These are phyloP conservation scores for Galerucella pusilla DNA, from an alignment of 2,888 invertebrate genomes.

Conservation along the genomic window DNA sequence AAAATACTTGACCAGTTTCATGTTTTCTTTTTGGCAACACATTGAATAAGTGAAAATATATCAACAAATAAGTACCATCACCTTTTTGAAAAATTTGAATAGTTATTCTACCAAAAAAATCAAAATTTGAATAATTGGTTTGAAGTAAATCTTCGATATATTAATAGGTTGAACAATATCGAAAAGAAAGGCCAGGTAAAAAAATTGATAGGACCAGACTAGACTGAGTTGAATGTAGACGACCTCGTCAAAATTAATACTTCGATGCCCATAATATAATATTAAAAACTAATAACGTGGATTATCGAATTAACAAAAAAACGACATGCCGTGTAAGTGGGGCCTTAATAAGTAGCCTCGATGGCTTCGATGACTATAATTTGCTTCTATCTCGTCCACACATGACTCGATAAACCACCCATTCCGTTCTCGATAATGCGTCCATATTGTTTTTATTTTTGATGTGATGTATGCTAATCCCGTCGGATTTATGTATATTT, in stretches of 20 bases:
- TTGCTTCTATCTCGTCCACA: constrained; percentile 61
- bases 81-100: too few species aligned
- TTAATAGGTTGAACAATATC: constrained; percentile 4
- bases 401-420: constrained; percentile 60
- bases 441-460: constrained; percentile 38
- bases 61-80: too few species aligned
- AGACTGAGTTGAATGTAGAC: constrained; percentile 41
- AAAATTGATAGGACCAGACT: constrained; percentile 15
- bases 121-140: neutral
- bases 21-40: too few species aligned
- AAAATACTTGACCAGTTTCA: too few species aligned
- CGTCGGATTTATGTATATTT: constrained; percentile 25
- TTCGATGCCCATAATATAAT: constrained; percentile 48
- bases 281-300: constrained; percentile 60
- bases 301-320: constrained; percentile 62
- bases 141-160: neutral
- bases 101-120: too few species aligned
- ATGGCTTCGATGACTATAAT: constrained; percentile 63
- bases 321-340: constrained; percentile 57
- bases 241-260: constrained; percentile 52
- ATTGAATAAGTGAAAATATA: too few species aligned
- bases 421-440: constrained; percentile 57
- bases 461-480: constrained; percentile 32
- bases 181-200: constrained; percentile 5
- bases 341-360: constrained; percentile 63